Percentiles rank a stretch among this genome's conserved stretches.
These are phyloP conservation scores for Pantelozetes paolii DNA, from an alignment of 2,888 invertebrate genomes.

Conservation along the genomic window DNA sequence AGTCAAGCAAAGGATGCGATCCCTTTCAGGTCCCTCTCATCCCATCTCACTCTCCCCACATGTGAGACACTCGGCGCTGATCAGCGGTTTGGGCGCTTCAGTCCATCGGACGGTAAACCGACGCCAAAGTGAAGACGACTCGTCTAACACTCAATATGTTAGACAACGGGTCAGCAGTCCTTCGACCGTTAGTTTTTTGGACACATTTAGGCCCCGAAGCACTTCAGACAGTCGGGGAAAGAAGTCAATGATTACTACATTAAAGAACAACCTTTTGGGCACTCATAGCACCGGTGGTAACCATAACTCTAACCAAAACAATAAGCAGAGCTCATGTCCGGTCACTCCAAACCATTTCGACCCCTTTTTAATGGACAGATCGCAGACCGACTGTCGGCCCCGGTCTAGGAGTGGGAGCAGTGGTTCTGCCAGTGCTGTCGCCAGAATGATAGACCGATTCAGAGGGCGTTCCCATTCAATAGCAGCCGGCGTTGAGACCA, in stretches of 20 bases:
- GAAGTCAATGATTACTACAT: slow-evolving; percentile 71
- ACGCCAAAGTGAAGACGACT: slow-evolving; percentile 34
- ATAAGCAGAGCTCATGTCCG: slow-evolving; percentile 26
- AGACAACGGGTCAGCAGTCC: slow-evolving; percentile 44
- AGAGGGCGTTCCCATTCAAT: slow-evolving; percentile 69
- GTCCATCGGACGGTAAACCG: background rate
- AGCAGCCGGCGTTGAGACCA: slow-evolving; percentile 57
- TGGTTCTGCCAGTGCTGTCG: slow-evolving; percentile 63
- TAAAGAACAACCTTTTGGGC: slow-evolving; percentile 60
- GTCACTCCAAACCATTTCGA: slow-evolving; percentile 29
- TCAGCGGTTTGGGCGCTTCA: background rate
- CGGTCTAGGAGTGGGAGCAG: slow-evolving; percentile 57
- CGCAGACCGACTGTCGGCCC: background rate
- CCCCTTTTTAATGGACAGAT: slow-evolving; percentile 15
- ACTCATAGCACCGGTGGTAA: background rate
- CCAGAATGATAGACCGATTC: slow-evolving; percentile 87
- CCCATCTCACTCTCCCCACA: slow-evolving; percentile 32
- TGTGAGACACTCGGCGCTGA: slow-evolving; percentile 39
- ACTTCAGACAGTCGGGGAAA: slow-evolving; percentile 66
- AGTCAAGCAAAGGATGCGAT: slow-evolving; percentile 21
- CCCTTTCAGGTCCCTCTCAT: slow-evolving; percentile 36
- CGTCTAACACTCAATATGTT: background rate
- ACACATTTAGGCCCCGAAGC: slow-evolving; percentile 71
- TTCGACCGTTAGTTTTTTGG: slow-evolving; percentile 59
- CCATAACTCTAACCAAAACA: background rate